phyloP scores from a whole-genome alignment of 1,140 invertebrate genomes.

The Pogonognathellus flavescens region DNA sequence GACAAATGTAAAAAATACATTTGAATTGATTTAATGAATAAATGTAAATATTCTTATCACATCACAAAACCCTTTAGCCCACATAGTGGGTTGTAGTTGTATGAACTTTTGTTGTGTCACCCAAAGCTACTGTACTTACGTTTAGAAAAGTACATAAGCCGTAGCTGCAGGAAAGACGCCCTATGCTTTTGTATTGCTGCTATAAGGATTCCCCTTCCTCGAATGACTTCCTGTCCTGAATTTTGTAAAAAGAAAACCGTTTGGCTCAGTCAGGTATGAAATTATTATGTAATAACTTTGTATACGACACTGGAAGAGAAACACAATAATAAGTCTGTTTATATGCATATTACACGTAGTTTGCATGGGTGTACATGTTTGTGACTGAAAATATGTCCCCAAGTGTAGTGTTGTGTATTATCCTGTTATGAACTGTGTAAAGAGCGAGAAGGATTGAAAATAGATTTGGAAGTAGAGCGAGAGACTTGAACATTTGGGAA shows the following conservation, averaged over 20 bases:
- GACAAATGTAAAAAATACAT: too few species aligned
- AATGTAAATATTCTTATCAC: too few species aligned
- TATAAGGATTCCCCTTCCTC: constrained; percentile 33
- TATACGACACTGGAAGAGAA: background rate
- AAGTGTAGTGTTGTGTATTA: too few species aligned
- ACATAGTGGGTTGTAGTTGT: too few species aligned
- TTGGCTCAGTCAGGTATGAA: constrained; percentile 29
- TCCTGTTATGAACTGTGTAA: too few species aligned
- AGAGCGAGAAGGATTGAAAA: background rate
- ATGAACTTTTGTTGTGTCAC: too few species aligned
- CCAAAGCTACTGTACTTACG: too few species aligned
- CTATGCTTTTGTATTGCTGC: too few species aligned
- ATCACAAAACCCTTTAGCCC: too few species aligned
- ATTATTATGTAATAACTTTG: constrained; percentile 18
- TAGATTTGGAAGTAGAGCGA: constrained; percentile 37
- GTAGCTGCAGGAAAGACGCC: too few species aligned
- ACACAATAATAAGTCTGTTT: background rate
- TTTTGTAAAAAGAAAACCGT: constrained; percentile 7
- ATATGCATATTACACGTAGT: constrained; percentile 7
- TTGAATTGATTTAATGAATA: too few species aligned
- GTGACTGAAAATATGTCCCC: background rate
- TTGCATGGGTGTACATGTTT: background rate
- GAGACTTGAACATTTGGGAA: constrained; percentile 39
- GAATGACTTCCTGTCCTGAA: constrained; percentile 22
- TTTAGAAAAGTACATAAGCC: too few species aligned